A percentile compares a stretch with the other conserved stretches of the same genome.
Evolutionary conservation across 2,888 invertebrate genomes (phyloP).

Genomic region (Mechanitis messenoides): DNA sequence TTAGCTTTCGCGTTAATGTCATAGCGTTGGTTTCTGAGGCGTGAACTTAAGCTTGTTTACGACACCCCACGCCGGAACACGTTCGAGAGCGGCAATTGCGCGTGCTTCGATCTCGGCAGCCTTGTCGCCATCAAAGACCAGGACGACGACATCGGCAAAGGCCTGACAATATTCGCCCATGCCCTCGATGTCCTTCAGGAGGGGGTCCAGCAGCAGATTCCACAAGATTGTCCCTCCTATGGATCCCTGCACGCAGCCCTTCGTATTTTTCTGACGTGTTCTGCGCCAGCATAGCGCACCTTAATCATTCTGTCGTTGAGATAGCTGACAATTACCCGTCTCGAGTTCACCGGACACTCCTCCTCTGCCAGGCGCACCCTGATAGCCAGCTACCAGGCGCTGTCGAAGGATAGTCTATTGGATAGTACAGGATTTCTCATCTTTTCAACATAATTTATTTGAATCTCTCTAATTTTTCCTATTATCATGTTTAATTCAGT

Average conservation of each 20-base stretch:
- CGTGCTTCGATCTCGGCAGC: not conserved
- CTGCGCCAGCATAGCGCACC: conserved; percentile 13
- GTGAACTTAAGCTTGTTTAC: no score
- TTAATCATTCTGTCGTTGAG: conserved; percentile 5
- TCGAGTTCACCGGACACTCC: conserved; percentile 6
- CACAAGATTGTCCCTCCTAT: conserved; percentile 24
- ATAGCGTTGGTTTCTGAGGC: no score
- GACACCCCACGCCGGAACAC: conserved; percentile 3
- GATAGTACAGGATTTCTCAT: no score
- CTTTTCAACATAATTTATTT: no score
- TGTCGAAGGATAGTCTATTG: no score
- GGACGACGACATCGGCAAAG: conserved; percentile 20
- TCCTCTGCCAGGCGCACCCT: conserved; percentile 4
- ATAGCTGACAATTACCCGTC: conserved; percentile 13
- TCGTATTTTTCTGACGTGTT: conserved; percentile 2
- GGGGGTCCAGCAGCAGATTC: conserved; percentile 27
- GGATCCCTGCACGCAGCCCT: conserved; percentile 22
- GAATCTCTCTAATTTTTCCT: no score
- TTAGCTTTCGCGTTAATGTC: no score
- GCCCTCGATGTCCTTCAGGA: conserved; percentile 14
- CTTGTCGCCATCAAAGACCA: conserved; percentile 16
- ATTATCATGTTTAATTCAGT: no score
- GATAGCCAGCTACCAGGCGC: no score
- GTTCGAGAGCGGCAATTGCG: not conserved
- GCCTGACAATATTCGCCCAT: conserved; percentile 20